Conservation (phyloP, 2,888 invertebrate species). For the Scaptomyza caliginosa region DNA sequence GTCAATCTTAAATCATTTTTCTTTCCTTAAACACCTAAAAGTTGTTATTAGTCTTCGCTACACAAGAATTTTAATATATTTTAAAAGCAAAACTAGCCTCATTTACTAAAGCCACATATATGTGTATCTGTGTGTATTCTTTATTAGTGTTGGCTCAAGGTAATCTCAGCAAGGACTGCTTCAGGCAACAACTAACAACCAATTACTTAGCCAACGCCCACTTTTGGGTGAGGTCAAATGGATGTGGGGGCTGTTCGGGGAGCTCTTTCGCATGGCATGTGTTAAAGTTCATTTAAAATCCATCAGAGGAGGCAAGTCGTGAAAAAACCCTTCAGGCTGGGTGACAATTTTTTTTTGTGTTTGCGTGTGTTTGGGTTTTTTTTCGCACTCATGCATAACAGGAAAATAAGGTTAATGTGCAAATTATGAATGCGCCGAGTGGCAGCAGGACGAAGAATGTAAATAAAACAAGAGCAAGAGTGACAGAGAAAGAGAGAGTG, state of each 20-base stretch:
- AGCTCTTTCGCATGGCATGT: constrained; percentile 55
- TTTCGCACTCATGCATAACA: constrained; percentile 74
- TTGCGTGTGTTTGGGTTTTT: constrained; percentile 28
- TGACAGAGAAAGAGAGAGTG: neutral
- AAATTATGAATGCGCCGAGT: constrained; percentile 72
- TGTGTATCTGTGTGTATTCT: neutral
- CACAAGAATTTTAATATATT: neutral
- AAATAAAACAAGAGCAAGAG: constrained; percentile 23
- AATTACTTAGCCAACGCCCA: constrained; percentile 69
- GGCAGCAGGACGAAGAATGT: constrained; percentile 27
- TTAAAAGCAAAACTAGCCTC: constrained; percentile 10
- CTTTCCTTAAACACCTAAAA: too few species aligned
- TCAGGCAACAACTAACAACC: constrained; percentile 33
- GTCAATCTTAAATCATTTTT: too few species aligned
- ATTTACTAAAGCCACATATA: constrained; percentile 1
- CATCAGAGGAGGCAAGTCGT: constrained; percentile 67
- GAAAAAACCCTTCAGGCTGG: constrained; percentile 57
- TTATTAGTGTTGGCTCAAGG: constrained; percentile 38
- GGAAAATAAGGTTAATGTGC: constrained; percentile 77
- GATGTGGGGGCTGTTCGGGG: neutral
- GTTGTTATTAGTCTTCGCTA: too few species aligned
- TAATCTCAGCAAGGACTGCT: constrained; percentile 34
- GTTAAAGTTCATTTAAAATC: constrained; percentile 78
- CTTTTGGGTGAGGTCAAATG: constrained; percentile 12
- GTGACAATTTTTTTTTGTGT: constrained; percentile 58